Evolutionary conservation across 2,888 invertebrate species (phyloP).

Genomic region (Drosophila ustulata): DNA sequence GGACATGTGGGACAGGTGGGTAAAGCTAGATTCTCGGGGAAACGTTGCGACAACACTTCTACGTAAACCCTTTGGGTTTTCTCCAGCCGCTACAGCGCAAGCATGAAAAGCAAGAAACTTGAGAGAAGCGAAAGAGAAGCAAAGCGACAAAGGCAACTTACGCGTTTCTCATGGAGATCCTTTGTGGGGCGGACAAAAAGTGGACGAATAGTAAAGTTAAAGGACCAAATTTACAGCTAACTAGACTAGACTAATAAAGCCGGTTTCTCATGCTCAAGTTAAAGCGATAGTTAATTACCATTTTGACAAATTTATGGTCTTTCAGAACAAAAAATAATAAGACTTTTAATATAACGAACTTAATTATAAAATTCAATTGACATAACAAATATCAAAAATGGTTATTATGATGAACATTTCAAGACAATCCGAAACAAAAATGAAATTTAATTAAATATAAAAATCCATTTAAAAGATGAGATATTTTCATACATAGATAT

Average conservation of each 20-base stretch:
- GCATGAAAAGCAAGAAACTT: slow-evolving; percentile 19
- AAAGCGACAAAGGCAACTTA: slow-evolving; percentile 64
- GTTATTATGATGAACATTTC: no score
- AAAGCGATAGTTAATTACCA: no score
- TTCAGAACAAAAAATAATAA: no score
- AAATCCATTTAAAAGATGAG: no score
- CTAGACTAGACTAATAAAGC: not conserved
- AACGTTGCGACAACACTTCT: slow-evolving; percentile 79
- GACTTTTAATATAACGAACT: no score
- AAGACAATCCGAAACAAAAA: no score
- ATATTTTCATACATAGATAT: not conserved
- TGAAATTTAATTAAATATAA: no score
- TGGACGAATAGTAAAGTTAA: slow-evolving; percentile 2
- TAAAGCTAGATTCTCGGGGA: slow-evolving; percentile 83
- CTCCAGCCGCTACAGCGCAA: slow-evolving; percentile 72
- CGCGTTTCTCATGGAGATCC: slow-evolving; percentile 86
- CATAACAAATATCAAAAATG: no score
- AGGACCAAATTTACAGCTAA: not conserved
- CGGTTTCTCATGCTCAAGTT: no score
- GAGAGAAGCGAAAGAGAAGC: slow-evolving; percentile 19
- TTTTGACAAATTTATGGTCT: no score
- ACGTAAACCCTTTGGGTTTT: slow-evolving; percentile 74
- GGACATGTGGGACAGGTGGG: slow-evolving; percentile 83
- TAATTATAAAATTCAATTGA: no score
- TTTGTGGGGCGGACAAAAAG: slow-evolving; percentile 60